Evolutionary conservation across 2,888 invertebrate species (phyloP).

Genomic region (Leucania comma): DNA sequence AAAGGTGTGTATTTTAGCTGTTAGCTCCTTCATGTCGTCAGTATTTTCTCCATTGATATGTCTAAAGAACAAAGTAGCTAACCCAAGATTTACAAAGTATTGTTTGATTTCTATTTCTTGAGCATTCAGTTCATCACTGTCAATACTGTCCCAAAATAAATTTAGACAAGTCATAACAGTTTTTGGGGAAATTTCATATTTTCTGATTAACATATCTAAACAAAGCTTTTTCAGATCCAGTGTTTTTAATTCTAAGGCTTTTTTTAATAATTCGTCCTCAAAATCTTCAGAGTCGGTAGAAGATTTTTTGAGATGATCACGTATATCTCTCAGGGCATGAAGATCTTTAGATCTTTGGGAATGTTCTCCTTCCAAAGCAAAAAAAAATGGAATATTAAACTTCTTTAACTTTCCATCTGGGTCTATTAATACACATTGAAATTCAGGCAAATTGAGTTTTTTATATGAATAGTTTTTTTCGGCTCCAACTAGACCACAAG

Average conservation of each 20-base stretch:
- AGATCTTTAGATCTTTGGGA: slow-evolving; percentile 96
- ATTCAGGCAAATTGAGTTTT: slow-evolving; percentile 91
- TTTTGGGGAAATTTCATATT: slow-evolving; percentile 92
- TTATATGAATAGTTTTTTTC: slow-evolving; percentile 89
- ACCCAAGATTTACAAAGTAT: slow-evolving; percentile 80
- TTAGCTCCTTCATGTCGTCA: slow-evolving; percentile 78
- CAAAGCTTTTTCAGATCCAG: slow-evolving; percentile 93
- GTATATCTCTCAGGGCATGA: slow-evolving; percentile 95
- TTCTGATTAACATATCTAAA: slow-evolving; percentile 93
- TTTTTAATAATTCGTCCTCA: slow-evolving; percentile 88
- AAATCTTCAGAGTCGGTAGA: slow-evolving; percentile 87
- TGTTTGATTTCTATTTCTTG: slow-evolving; percentile 75
- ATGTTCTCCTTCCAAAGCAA: slow-evolving; percentile 96
- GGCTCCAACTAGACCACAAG: slow-evolving; percentile 95
- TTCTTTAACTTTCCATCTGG: slow-evolving; percentile 95
- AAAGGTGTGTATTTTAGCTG: slow-evolving; percentile 72
- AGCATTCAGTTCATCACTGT: slow-evolving; percentile 65
- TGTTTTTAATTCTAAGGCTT: slow-evolving; percentile 92
- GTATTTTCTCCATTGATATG: slow-evolving; percentile 78
- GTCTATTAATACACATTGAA: slow-evolving; percentile 95
- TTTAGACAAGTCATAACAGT: slow-evolving; percentile 88
- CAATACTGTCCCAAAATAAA: slow-evolving; percentile 86
- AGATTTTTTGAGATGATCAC: slow-evolving; percentile 92
- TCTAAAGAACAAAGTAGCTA: slow-evolving; percentile 81
- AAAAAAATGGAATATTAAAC: slow-evolving; percentile 97